Conservation (phyloP, 2,888 invertebrate genomes). For the Amblyteles armatorius region DNA sequence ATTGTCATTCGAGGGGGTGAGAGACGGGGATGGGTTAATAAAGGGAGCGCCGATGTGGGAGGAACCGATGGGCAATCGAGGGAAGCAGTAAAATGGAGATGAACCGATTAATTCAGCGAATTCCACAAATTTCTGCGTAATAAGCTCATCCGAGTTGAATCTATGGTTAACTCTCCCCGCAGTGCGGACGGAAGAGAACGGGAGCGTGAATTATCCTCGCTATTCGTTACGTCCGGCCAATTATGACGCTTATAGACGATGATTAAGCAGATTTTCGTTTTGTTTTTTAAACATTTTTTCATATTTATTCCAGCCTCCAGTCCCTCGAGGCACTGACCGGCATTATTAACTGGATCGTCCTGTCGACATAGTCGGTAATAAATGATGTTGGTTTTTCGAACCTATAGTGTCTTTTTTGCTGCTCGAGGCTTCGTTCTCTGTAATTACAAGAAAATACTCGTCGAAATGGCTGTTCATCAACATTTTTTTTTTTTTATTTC, state of each 20-base stretch:
- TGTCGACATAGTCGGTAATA: not conserved
- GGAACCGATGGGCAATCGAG: conserved; percentile 2
- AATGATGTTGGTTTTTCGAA: not conserved
- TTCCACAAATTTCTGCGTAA: conserved; percentile 6
- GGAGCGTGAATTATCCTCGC: not conserved
- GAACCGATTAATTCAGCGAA: conserved; percentile 25
- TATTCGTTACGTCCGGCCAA: not conserved
- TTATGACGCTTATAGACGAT: not conserved
- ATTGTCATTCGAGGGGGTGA: not conserved
- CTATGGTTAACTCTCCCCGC: not conserved
- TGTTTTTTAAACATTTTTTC: not conserved
- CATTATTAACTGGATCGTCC: not conserved
- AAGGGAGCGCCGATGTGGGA: not conserved
- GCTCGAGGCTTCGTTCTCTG: not conserved
- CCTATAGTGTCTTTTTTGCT: not conserved
- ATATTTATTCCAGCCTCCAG: not conserved
- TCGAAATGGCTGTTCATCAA: too few species aligned
- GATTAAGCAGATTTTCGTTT: not conserved
- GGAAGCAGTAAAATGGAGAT: conserved; percentile 17
- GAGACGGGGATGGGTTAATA: not conserved
- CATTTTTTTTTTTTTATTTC: too few species aligned
- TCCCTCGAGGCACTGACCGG: not conserved
- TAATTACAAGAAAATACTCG: too few species aligned
- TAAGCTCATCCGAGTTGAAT: not conserved
- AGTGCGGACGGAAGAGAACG: not conserved